Percentiles rank a stretch among this genome's conserved stretches.
These are phyloP conservation scores for Microhierax caerulescens DNA, from an alignment of 2,797 vertebrate species.

Conservation along the genomic window DNA sequence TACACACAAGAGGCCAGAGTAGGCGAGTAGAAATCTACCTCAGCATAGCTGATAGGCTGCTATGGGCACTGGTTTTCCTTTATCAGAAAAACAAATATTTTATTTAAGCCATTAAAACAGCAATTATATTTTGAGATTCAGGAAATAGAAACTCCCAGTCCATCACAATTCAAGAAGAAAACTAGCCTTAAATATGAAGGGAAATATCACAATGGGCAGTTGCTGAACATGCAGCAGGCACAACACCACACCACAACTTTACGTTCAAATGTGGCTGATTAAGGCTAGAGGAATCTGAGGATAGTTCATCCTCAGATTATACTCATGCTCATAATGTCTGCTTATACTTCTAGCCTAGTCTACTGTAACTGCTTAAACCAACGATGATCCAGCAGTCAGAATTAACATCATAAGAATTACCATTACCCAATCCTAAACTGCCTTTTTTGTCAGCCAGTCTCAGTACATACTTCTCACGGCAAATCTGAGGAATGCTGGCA, in stretches of 20 bases:
- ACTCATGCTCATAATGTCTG: neutral
- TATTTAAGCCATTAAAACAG: conserved; percentile 12
- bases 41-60: neutral
- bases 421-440: neutral
- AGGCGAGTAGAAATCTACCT: neutral
- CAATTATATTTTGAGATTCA: conserved; percentile 25
- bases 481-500: neutral
- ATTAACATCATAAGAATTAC: neutral
- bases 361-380: neutral
- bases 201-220: neutral
- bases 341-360: neutral
- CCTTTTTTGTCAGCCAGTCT: neutral
- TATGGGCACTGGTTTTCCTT: neutral
- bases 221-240: neutral
- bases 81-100: neutral
- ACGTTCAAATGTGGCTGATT: neutral
- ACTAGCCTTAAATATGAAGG: neutral
- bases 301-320: neutral
- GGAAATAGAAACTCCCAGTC: conserved; percentile 6
- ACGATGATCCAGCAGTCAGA: neutral
- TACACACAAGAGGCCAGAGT: neutral
- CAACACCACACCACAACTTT: neutral
- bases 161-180: conserved; percentile 32
- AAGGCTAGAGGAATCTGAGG: neutral
- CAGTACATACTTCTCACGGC: neutral